phyloP scores from a whole-genome alignment of 2,113 vertebrate species.

The Fregetta grallaria region DNA sequence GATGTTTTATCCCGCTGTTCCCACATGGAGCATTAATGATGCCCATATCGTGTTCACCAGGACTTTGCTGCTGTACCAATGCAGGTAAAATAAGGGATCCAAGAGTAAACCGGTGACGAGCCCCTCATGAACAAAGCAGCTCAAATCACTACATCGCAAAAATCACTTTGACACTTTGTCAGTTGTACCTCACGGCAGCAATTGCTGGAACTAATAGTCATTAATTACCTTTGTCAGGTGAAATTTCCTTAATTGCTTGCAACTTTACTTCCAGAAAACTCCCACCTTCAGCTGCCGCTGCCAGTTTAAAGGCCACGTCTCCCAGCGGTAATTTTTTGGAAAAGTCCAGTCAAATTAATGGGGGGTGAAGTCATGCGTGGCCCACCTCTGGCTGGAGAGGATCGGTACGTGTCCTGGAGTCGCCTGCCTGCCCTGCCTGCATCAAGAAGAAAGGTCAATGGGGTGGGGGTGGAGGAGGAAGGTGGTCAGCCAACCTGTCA shows the following conservation, averaged over 20 bases:
- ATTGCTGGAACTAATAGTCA: not conserved
- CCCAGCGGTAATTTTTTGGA: not conserved
- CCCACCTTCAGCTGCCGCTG: not conserved
- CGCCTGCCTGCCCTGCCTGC: not conserved
- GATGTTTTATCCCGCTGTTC: not conserved
- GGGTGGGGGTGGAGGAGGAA: not conserved
- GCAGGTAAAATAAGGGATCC: not conserved
- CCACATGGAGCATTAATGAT: not conserved
- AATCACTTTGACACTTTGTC: not conserved
- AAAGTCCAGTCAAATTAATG: not conserved
- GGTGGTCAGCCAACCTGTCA: not conserved
- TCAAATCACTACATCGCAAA: not conserved
- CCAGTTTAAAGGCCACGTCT: not conserved
- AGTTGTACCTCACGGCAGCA: accelerated
- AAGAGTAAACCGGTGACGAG: accelerated
- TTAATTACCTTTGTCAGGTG: not conserved
- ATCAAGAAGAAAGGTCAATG: not conserved
- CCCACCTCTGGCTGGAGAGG: not conserved
- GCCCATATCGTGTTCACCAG: accelerated
- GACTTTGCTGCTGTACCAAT: not conserved
- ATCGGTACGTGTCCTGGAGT: accelerated
- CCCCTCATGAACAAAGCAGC: not conserved
- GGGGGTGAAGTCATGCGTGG: not conserved
- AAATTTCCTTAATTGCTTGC: not conserved
- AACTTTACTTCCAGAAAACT: not conserved